Percentiles rank a stretch among this genome's conserved stretches.
Evolutionary conservation across 2,888 invertebrate genomes (phyloP).

Genomic region (Acholoe squamosa): DNA sequence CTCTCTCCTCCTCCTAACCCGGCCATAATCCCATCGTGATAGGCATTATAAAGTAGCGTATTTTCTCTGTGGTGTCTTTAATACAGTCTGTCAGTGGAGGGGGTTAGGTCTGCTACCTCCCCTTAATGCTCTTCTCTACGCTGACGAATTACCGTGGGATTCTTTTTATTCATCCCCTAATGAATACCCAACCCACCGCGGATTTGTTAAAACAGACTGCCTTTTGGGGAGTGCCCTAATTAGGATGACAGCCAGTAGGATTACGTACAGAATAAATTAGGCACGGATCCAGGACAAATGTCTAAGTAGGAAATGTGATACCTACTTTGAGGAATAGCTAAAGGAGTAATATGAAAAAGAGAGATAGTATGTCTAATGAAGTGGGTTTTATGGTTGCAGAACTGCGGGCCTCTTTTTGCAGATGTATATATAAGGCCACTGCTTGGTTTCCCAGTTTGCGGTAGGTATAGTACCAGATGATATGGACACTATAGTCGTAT

Average conservation of each 20-base stretch:
- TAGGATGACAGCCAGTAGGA: not conserved
- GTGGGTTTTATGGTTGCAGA: not conserved
- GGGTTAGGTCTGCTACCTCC: not conserved
- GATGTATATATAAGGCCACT: not conserved
- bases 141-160: conserved; percentile 16
- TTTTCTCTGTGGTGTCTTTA: not conserved
- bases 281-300: not conserved
- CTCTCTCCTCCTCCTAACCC: conserved; percentile 1
- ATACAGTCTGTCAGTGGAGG: not conserved
- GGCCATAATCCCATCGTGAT: conserved; percentile 16
- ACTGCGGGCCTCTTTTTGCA: not conserved
- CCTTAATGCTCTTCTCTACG: not conserved
- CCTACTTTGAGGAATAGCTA: not conserved
- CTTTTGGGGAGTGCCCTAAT: not conserved
- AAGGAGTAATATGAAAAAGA: not conserved
- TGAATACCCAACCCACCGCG: not conserved
- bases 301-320: conserved; percentile 1
- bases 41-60: conserved; percentile 34
- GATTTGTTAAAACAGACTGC: conserved; percentile 23
- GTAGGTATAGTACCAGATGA: no score
- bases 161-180: not conserved
- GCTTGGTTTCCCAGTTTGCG: no score
- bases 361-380: not conserved
- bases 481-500: no score
- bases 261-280: conserved; percentile 6